Base-by-base conservation (phyloP, 2,797 vertebrate genomes). In the Spinus pinus region DNA sequence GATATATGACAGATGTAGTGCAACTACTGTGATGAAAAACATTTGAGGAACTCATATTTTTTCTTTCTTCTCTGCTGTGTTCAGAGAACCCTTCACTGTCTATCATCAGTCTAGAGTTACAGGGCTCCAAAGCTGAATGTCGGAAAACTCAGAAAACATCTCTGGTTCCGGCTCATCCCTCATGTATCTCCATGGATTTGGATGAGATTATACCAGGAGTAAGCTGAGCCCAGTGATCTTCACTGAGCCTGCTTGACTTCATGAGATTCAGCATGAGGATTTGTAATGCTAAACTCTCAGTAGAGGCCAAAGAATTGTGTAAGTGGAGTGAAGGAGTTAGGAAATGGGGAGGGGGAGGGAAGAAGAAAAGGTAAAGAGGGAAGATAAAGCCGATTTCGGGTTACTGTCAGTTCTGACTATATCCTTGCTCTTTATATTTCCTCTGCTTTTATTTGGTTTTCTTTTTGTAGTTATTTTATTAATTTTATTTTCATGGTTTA, bases 11-110 rank as follows among this genome's bases (percentile, higher is more conserved):
- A 97, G 88, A 94, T 84, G 77, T 70, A 96, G 93, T 94, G 77
- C 93, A 95, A 85, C 81, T 91, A 77, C 95, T 21, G 27, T 94
- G 96, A 98, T 96, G 94, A 96, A 98, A 97, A 94, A 42, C 87
- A 92, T 95, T 85, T 77, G 88, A 93, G 71, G 87, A 96, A 87
- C 91, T 94, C 78, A 42, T 97, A 96, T 96, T 96, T 97, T 96
- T 95, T 74, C 56, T 54, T 89, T 79, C 65, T 92, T 53, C 73
- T 85, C 47, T 71, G 65, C 91, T 81, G 28, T 78, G 47, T 92
- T 78, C 53, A 15, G 85, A 97, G 96, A 97, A 92, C 65, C 81
- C 51, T 96, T 97, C 87, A 73, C 80, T 57, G 41, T 74, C 69
- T 57, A 73, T 88, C 94, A 95, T 97, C 95, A 96, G 83, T 96